Evolutionary conservation across 1,140 invertebrate genomes (phyloP).

Genomic region (Drosophila nasuta): DNA sequence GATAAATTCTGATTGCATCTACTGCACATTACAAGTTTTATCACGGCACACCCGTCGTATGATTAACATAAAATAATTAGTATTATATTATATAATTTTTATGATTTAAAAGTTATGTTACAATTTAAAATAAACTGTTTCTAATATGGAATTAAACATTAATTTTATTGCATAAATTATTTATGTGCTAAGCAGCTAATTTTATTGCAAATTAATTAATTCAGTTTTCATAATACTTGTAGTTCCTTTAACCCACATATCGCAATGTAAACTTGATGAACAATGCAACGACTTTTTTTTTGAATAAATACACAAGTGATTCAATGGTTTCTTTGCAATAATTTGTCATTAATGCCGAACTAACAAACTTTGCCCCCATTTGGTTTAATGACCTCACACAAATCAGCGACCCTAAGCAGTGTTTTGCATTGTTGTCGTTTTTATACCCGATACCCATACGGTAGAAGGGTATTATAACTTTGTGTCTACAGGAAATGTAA

Average conservation of each 20-base stretch:
- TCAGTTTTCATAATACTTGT: too few relatives aligned
- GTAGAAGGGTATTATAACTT: too few relatives aligned
- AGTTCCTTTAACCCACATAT: too few relatives aligned
- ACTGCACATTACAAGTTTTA: background rate
- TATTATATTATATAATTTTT: too few relatives aligned
- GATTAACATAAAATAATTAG: background rate
- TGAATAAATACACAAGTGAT: conserved; percentile 2
- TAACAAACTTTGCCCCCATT: conserved; percentile 24
- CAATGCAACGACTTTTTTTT: background rate
- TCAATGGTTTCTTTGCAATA: conserved; percentile 10
- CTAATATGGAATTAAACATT: too few relatives aligned
- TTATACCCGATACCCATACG: too few relatives aligned
- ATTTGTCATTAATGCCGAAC: conserved; percentile 46
- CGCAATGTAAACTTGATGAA: background rate
- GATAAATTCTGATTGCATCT: background rate
- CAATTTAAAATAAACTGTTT: too few relatives aligned
- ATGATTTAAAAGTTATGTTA: too few relatives aligned
- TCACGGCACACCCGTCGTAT: background rate
- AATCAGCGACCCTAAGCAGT: conserved; percentile 30
- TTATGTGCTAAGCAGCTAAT: too few relatives aligned
- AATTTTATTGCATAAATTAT: too few relatives aligned
- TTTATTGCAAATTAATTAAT: too few relatives aligned
- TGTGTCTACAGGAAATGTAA: too few relatives aligned
- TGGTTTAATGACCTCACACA: conserved; percentile 42
- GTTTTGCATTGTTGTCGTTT: background rate